These are phyloP conservation scores for Oncopeltus fasciatus DNA, from an alignment of 1,140 invertebrate species.

Conservation along the genomic window DNA sequence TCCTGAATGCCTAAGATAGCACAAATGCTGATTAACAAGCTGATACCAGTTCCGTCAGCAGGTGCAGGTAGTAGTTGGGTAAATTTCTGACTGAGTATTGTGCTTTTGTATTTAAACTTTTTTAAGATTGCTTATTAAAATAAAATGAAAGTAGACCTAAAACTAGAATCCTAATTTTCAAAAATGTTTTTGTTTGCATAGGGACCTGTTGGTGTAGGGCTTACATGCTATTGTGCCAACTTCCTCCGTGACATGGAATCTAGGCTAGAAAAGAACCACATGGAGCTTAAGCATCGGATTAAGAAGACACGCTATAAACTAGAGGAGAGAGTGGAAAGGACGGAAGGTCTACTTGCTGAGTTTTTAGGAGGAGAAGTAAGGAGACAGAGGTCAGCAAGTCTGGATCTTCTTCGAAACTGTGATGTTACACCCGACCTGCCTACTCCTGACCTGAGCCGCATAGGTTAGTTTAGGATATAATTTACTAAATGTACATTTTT, in stretches of 20 bases:
- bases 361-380: background rate
- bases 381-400: background rate
- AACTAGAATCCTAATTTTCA: too few relatives aligned
- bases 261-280: conserved; percentile 67
- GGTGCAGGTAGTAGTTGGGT: too few relatives aligned
- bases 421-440: background rate
- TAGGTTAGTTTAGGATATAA: background rate
- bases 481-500: too few relatives aligned
- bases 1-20: too few relatives aligned
- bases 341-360: conserved; percentile 10
- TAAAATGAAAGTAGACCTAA: too few relatives aligned
- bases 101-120: too few relatives aligned
- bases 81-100: too few relatives aligned
- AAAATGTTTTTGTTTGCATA: conserved; percentile 22
- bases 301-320: conserved; percentile 64
- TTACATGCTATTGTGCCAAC: conserved; percentile 61
- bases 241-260: conserved; percentile 78
- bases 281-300: conserved; percentile 70
- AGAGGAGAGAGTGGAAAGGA: conserved; percentile 50
- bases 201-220: conserved; percentile 77
- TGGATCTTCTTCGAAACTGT: conserved; percentile 4
- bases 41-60: too few relatives aligned
- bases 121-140: too few relatives aligned
- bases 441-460: background rate
- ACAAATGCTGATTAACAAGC: too few relatives aligned